These are phyloP conservation scores for Ginglymostoma cirratum DNA, from an alignment of 2,113 vertebrate species.

Conservation along the genomic window DNA sequence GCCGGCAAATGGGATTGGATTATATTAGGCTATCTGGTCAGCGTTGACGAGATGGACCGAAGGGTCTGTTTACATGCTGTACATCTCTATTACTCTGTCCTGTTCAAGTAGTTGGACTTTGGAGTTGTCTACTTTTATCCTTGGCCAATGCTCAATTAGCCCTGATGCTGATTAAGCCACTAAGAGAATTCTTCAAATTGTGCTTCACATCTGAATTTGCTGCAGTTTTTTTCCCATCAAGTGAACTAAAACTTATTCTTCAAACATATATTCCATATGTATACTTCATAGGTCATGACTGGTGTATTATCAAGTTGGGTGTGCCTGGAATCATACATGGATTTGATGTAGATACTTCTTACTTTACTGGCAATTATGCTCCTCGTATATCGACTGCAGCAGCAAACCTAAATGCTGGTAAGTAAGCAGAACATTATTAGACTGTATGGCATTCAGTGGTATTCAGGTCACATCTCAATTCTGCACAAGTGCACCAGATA, in stretches of 20 bases:
- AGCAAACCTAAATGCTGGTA: constrained; percentile 48
- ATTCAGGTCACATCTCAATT: background rate
- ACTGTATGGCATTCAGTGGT: background rate
- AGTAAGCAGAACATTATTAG: background rate
- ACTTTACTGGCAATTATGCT: constrained; percentile 61
- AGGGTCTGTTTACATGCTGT: too few relatives aligned
- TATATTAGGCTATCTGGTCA: too few relatives aligned
- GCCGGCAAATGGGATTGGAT: too few relatives aligned
- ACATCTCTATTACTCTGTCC: too few relatives aligned
- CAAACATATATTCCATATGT: background rate
- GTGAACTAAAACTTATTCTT: background rate
- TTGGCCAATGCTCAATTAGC: background rate
- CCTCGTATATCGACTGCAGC: constrained; percentile 59
- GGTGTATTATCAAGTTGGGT: constrained; percentile 61
- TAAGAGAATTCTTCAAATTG: background rate
- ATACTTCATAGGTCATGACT: constrained; percentile 52
- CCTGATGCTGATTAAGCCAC: background rate
- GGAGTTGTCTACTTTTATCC: background rate
- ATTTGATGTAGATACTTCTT: constrained; percentile 62
- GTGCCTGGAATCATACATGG: constrained; percentile 52
- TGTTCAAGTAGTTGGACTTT: background rate
- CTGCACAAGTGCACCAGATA: background rate
- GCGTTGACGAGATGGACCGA: too few relatives aligned
- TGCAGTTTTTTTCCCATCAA: background rate
- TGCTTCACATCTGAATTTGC: background rate